These are phyloP conservation scores for Beroe ovata DNA, from an alignment of 37 sponge, comb jelly and placozoan genomes.

Conservation along the genomic window DNA sequence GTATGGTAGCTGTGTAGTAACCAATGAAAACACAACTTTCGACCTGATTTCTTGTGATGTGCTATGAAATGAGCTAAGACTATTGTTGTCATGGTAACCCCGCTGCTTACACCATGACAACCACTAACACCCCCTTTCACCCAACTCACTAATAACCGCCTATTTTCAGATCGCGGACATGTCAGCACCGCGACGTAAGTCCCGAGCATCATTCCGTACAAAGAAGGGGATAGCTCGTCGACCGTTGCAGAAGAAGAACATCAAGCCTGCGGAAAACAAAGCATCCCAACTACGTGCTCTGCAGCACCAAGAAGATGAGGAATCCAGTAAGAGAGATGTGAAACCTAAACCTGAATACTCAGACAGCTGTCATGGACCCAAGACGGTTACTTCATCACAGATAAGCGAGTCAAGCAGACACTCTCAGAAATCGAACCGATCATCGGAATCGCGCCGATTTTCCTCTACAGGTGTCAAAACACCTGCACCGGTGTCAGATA, in stretches of 20 bases:
- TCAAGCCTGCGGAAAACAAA: constrained; percentile 23
- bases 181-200: neutral
- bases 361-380: neutral
- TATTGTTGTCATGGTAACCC: too few species aligned
- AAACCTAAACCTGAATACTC: neutral
- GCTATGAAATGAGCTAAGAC: too few species aligned
- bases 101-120: too few species aligned
- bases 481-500: neutral
- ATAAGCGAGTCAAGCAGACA: neutral
- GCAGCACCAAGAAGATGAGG: constrained; percentile 1
- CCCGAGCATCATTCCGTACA: constrained; percentile 41
- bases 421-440: neutral
- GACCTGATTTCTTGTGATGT: too few species aligned
- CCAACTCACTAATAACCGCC: too few species aligned
- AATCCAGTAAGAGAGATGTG: neutral
- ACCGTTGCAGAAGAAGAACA: constrained; percentile 17
- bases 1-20: too few species aligned
- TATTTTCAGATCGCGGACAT: neutral
- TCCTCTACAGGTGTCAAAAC: neutral
- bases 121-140: too few species aligned
- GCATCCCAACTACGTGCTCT: constrained; percentile 31
- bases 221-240: constrained; percentile 46
- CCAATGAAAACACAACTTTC: too few species aligned
- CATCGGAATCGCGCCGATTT: neutral
- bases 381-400: too few species aligned